These are phyloP conservation scores for Corythoichthys intestinalis DNA, from an alignment of 2,113 vertebrate genomes.

Conservation along the genomic window DNA sequence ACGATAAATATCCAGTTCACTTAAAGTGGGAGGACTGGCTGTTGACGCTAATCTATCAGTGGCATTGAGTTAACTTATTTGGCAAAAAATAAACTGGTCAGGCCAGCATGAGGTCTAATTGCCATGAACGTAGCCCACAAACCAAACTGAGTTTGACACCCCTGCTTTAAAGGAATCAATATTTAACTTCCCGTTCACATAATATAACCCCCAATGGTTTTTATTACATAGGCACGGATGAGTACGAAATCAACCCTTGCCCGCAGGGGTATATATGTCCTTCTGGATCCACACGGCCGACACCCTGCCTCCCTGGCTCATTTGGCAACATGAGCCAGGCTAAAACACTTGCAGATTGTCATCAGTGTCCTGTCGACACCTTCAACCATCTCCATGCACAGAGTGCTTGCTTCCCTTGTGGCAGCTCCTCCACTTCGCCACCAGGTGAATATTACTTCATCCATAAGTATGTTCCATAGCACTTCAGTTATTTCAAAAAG, in stretches of 20 bases:
- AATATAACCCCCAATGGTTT: slow-evolving; percentile 1
- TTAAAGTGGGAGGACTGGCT: too few relatives aligned
- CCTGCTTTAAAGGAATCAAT: not conserved
- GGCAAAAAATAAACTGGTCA: too few relatives aligned
- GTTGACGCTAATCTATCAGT: too few relatives aligned
- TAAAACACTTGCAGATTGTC: slow-evolving; percentile 66
- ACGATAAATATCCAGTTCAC: too few relatives aligned
- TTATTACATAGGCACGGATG: slow-evolving; percentile 70
- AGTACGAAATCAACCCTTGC: slow-evolving; percentile 73
- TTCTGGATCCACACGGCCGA: slow-evolving; percentile 58
- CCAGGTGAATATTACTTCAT: slow-evolving; percentile 63
- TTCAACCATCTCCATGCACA: slow-evolving; percentile 82
- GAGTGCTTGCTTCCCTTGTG: slow-evolving; percentile 83
- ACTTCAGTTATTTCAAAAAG: not conserved
- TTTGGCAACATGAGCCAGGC: slow-evolving; percentile 69
- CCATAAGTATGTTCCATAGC: not conserved
- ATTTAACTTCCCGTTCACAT: not conserved
- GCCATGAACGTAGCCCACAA: too few relatives aligned
- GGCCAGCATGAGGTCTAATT: too few relatives aligned
- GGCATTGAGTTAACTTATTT: too few relatives aligned
- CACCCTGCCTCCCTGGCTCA: slow-evolving; percentile 80
- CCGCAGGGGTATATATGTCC: slow-evolving; percentile 81
- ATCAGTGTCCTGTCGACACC: slow-evolving; percentile 79
- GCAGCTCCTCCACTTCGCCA: slow-evolving; percentile 81
- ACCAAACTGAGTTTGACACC: too few relatives aligned